Percentiles rank a stretch among this genome's conserved stretches.
Conservation (phyloP, 2,113 vertebrate species). For the Rostratula benghalensis region DNA sequence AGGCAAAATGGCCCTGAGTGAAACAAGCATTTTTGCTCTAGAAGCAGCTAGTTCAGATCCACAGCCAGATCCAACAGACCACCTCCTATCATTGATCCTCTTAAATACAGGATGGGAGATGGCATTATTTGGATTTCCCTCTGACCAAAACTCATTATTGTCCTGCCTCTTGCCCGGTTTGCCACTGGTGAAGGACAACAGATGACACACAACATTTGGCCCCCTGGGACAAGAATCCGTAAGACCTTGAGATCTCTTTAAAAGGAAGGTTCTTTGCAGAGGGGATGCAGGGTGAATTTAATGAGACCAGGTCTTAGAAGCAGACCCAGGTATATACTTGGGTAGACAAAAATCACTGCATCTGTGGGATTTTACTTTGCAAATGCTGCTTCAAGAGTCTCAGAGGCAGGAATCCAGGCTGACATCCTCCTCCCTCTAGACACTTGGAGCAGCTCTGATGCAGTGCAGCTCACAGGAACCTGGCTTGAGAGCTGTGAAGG, state of each 20-base stretch:
- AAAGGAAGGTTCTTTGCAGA: neutral
- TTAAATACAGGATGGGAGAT: neutral
- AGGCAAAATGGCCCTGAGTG: neutral
- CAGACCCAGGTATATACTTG: neutral
- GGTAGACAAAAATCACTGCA: neutral
- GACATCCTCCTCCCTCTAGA: neutral
- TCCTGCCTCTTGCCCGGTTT: neutral
- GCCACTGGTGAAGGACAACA: neutral
- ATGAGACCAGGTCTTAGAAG: neutral
- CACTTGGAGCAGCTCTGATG: neutral
- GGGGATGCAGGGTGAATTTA: accelerated
- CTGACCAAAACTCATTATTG: neutral
- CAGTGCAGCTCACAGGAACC: neutral
- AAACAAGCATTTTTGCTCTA: neutral
- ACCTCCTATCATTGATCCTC: neutral
- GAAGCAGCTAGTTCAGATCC: neutral
- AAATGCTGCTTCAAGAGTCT: accelerated
- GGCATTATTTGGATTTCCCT: neutral
- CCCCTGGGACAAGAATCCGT: accelerated
- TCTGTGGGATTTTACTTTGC: neutral
- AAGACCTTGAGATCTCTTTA: neutral
- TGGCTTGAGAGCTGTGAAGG: accelerated
- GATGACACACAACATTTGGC: neutral
- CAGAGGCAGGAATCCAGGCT: neutral
- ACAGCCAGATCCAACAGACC: neutral